A percentile compares a stretch with the other conserved stretches of the same genome.
These are phyloP conservation scores for Lonchura striata DNA, from an alignment of 2,113 vertebrate genomes.

Conservation along the genomic window DNA sequence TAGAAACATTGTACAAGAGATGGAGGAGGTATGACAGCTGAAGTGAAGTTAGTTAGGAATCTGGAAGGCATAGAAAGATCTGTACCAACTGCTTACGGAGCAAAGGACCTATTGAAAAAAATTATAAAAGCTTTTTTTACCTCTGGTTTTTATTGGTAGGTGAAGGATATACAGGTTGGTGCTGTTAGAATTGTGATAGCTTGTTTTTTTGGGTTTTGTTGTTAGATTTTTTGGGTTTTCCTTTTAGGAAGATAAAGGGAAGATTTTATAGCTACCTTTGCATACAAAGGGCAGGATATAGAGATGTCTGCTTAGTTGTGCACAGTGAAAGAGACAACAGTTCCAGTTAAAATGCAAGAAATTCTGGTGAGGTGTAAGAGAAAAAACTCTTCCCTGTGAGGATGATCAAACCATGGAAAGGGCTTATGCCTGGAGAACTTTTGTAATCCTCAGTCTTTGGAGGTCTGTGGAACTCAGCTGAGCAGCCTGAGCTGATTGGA, in stretches of 20 bases:
- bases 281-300: background rate
- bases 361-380: background rate
- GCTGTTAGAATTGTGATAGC: background rate
- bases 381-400: background rate
- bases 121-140: background rate
- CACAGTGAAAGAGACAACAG: background rate
- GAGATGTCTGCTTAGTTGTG: background rate
- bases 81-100: background rate
- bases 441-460: background rate
- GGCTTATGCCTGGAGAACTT: background rate
- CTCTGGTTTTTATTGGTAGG: background rate
- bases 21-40: background rate
- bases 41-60: background rate
- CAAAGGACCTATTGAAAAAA: background rate
- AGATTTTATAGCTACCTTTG: background rate
- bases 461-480: background rate
- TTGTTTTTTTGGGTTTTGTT: background rate
- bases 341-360: background rate
- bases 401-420: background rate
- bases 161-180: background rate
- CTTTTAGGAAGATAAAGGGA: background rate
- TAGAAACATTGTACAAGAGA: background rate
- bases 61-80: background rate
- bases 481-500: background rate
- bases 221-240: rapidly evolving